Conservation (phyloP, 2,797 vertebrate species). For the Alouatta caraya region DNA sequence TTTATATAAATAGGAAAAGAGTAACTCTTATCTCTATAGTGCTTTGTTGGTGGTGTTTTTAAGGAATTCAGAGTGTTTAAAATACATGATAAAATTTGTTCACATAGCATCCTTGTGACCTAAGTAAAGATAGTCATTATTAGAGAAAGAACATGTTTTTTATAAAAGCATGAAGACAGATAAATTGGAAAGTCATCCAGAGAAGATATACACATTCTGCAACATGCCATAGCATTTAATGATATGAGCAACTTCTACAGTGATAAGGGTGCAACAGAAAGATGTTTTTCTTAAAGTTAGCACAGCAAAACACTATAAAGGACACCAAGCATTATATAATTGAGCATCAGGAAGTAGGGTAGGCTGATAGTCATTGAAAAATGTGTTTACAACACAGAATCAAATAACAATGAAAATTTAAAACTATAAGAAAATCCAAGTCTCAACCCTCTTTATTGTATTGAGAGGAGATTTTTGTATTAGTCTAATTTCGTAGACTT, state of each 20-base stretch:
- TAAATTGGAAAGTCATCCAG: neutral
- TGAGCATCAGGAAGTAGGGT: neutral
- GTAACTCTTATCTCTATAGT: neutral
- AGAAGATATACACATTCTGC: neutral
- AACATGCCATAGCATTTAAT: neutral
- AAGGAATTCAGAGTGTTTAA: constrained; percentile 12
- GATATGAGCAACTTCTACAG: neutral
- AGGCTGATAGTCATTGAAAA: neutral
- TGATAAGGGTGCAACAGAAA: neutral
- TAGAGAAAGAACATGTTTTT: constrained; percentile 7
- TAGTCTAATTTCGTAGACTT: neutral
- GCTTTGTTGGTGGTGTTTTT: neutral
- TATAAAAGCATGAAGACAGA: neutral
- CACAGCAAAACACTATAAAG: neutral
- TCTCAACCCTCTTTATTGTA: neutral
- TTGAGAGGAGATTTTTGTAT: neutral
- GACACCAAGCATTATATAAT: neutral
- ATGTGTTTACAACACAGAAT: neutral
- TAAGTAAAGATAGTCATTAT: neutral
- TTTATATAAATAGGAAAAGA: neutral
- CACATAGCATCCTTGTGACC: neutral
- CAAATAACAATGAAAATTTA: neutral
- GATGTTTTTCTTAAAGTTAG: neutral
- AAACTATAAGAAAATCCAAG: neutral
- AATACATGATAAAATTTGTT: neutral